Evolutionary conservation across 2,888 invertebrate genomes (phyloP).

Genomic region (Gasteruption jaculator): DNA sequence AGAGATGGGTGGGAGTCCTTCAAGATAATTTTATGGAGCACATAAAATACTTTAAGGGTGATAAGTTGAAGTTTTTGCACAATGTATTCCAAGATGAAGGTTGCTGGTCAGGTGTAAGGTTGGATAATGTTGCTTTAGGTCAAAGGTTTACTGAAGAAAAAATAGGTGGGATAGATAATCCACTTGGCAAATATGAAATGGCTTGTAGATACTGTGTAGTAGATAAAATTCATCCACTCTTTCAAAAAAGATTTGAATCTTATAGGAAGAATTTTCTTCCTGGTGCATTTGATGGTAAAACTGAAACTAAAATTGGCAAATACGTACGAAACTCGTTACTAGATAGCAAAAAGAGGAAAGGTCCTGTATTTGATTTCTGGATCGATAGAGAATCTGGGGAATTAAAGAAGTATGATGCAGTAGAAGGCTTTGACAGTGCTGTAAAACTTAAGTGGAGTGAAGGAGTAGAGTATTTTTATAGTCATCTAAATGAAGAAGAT

Average conservation of each 20-base stretch:
- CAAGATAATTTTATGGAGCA: slow-evolving; percentile 15
- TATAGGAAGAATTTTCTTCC: slow-evolving; percentile 9
- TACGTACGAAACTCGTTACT: slow-evolving; percentile 15
- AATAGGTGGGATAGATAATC: slow-evolving; percentile 20
- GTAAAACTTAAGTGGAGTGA: slow-evolving; percentile 18
- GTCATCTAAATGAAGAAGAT: slow-evolving; percentile 13
- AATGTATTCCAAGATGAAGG: slow-evolving; percentile 18
- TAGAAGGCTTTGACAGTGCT: slow-evolving; percentile 17
- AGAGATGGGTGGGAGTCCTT: slow-evolving; percentile 17
- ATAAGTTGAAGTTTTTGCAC: slow-evolving; percentile 17
- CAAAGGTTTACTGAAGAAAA: slow-evolving; percentile 20
- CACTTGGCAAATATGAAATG: slow-evolving; percentile 20
- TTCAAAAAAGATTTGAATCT: slow-evolving; percentile 15
- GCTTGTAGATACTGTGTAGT: slow-evolving; percentile 20
- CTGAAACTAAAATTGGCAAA: slow-evolving; percentile 9
- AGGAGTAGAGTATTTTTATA: slow-evolving; percentile 19
- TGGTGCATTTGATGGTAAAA: slow-evolving; percentile 8
- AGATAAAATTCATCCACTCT: slow-evolving; percentile 19
- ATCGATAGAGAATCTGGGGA: slow-evolving; percentile 21
- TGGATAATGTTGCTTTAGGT: slow-evolving; percentile 18
- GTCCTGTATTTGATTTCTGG: slow-evolving; percentile 17
- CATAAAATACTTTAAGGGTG: slow-evolving; percentile 18
- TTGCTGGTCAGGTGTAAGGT: slow-evolving; percentile 20
- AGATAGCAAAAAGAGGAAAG: slow-evolving; percentile 10
- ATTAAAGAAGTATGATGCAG: slow-evolving; percentile 16